Evolutionary conservation across 2,113 vertebrate species (phyloP), one percentile per base, ranked within the genome.

Genomic region (Cyprinodon variegatus): DNA sequence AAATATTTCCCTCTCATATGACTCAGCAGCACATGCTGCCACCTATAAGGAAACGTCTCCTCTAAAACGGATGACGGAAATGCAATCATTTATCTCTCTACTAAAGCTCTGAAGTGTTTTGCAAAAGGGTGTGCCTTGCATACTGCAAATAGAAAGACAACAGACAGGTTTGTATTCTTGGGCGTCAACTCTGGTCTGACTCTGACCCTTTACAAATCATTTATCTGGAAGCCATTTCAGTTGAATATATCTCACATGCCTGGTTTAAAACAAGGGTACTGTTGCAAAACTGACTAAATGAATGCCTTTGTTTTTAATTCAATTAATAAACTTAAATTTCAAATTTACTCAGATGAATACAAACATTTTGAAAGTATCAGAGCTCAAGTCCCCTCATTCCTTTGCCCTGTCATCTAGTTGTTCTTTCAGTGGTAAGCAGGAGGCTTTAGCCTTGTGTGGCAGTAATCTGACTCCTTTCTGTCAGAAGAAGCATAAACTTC

Each of bases 81-180:
- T 53, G 4, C 1, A 61, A 4, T 39, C 0, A 7, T 61, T 39
- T 66, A 29, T 61, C 36, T 70, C 40, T 61, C 65, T 14, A 20
- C 2, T 29, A 17, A 20, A 22, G 12, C 15, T 38, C 11, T 36
- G 10, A 4, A 8, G 6, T 15, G 2, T 37, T 43, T 61, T 70
- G 22, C 8, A 43, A 39, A 38, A 70, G 59, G 68, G 72, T 61
- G 73, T 77, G 80, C 46, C 41, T 59, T 0, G 43, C 67, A 46
- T 39, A 0, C 29, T 45, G 72, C 22, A 69, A 69, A 74, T 36
- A 57, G 38, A 62, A 38, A 41, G 29, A 22, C 65, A 60, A 45
- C 46, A 50, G 9, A 9, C 4, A 10, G 57, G 14, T 17, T 40
- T 46, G 46, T 40, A 61, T 61, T 72, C 4, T 68, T 29, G 17